These are phyloP conservation scores for Vulpes vulpes DNA, from an alignment of 2,113 vertebrate genomes.

Conservation along the genomic window DNA sequence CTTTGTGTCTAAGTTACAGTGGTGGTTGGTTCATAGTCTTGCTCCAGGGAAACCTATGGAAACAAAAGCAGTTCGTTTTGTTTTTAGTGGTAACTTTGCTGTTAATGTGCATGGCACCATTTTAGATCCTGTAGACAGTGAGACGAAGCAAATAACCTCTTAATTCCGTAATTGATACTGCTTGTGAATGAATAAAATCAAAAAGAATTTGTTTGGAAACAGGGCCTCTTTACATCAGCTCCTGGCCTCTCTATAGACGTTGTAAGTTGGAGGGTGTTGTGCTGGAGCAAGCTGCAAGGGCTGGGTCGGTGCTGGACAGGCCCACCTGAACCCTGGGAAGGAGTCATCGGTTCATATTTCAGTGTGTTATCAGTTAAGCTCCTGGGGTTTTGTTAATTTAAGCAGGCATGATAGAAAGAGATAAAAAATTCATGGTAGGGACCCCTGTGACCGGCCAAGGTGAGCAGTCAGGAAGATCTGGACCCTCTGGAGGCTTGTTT, in stretches of 20 bases:
- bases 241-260: neutral
- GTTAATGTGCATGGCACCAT: neutral
- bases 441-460: neutral
- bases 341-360: neutral
- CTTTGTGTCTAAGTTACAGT: neutral
- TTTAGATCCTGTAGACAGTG: neutral
- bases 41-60: neutral
- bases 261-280: neutral
- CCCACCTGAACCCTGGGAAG: neutral
- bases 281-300: neutral
- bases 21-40: constrained; percentile 43
- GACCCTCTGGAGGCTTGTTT: neutral
- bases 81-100: neutral
- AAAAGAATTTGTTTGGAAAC: neutral
- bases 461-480: neutral
- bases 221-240: neutral
- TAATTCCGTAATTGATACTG: neutral
- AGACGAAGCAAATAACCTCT: neutral
- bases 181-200: neutral
- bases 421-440: neutral
- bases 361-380: neutral
- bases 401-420: neutral
- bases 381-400: neutral
- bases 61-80: constrained; percentile 32
- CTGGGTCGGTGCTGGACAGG: no score